phyloP scores from a whole-genome alignment of 2,797 vertebrate species.

The Helarctos malayanus region DNA sequence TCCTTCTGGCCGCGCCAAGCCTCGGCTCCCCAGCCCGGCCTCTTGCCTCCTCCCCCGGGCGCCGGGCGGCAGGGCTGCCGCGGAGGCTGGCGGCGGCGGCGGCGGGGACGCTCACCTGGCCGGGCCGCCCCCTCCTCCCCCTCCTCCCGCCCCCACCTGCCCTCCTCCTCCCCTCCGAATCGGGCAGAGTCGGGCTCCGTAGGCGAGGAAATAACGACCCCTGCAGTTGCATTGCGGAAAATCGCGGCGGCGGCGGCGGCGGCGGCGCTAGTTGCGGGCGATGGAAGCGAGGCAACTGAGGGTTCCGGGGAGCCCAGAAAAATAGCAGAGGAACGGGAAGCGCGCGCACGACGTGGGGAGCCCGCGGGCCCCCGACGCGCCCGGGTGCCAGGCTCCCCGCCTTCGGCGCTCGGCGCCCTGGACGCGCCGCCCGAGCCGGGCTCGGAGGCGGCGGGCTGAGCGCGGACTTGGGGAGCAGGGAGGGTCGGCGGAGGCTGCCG shows the following conservation, averaged over 20 bases:
- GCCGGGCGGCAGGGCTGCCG: neutral
- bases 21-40: neutral
- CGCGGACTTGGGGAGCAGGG: conserved; percentile 53
- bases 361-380: neutral
- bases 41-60: neutral
- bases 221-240: conserved; percentile 89
- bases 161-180: conserved; percentile 43
- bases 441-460: neutral
- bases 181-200: conserved; percentile 70
- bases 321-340: conserved; percentile 45
- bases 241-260: conserved; percentile 59
- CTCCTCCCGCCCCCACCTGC: conserved; percentile 31
- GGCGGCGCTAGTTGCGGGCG: conserved; percentile 61
- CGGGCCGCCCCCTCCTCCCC: neutral
- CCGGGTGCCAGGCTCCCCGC: neutral
- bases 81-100: neutral
- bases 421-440: neutral
- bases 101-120: conserved; percentile 65
- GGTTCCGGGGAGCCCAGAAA: conserved; percentile 69
- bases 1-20: neutral
- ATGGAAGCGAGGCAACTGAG: conserved; percentile 58
- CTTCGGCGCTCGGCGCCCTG: neutral
- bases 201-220: conserved; percentile 89
- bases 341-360: conserved; percentile 46
- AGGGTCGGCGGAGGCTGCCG: conserved; percentile 66